Conservation (phyloP, 1,140 invertebrate species). For the Micrasema longulum region DNA sequence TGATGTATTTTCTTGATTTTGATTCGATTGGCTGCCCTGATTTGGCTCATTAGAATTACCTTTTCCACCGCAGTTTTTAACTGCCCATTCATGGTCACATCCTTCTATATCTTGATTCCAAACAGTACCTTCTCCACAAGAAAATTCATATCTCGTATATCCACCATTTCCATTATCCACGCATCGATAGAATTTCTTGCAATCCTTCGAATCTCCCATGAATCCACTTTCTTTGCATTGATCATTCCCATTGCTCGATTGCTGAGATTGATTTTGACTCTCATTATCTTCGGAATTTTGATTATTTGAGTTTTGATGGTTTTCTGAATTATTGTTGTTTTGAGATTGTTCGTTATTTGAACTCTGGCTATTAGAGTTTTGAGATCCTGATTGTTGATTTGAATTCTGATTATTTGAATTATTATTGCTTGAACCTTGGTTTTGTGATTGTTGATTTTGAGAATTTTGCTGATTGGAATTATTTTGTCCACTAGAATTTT, state of each 20-base stretch:
- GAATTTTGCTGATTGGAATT: slow-evolving; percentile 11
- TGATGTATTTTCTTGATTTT: background rate
- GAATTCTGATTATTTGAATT: slow-evolving; percentile 17
- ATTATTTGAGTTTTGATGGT: background rate
- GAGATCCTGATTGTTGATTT: too few species aligned
- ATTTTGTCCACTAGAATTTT: slow-evolving; percentile 11
- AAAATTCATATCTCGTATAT: slow-evolving; percentile 76
- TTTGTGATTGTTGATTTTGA: background rate
- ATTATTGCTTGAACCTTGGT: slow-evolving; percentile 8
- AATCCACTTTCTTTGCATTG: slow-evolving; percentile 73
- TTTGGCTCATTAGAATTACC: slow-evolving; percentile 22
- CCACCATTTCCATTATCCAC: slow-evolving; percentile 72
- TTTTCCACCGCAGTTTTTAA: slow-evolving; percentile 57
- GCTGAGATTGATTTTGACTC: slow-evolving; percentile 24
- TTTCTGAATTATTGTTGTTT: slow-evolving; percentile 21
- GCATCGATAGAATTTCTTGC: slow-evolving; percentile 83
- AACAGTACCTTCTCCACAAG: slow-evolving; percentile 78
- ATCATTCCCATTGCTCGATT: slow-evolving; percentile 17
- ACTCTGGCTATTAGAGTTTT: slow-evolving; percentile 17
- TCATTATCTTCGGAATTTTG: slow-evolving; percentile 20
- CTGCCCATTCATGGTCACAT: slow-evolving; percentile 76
- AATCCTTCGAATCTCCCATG: slow-evolving; percentile 75
- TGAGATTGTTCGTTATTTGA: slow-evolving; percentile 1
- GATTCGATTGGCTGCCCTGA: background rate
- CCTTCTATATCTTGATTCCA: slow-evolving; percentile 76